phyloP scores from a whole-genome alignment of 2,888 invertebrate genomes.

The Empis stercorea region DNA sequence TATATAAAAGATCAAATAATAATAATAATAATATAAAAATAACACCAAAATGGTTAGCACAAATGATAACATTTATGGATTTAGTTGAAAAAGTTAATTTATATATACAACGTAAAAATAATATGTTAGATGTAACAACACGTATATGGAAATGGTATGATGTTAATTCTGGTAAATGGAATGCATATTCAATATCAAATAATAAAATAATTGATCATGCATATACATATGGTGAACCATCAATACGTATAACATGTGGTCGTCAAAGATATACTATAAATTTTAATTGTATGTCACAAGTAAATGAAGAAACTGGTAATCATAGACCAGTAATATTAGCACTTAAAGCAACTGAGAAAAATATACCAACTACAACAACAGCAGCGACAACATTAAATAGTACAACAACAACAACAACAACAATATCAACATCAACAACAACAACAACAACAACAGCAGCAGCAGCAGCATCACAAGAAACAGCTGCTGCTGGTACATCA shows the following conservation, averaged over 20 bases:
- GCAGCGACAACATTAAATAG: neutral
- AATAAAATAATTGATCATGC: constrained; percentile 68
- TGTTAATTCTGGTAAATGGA: constrained; percentile 68
- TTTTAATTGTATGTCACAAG: constrained; percentile 68
- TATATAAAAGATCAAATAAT: neutral
- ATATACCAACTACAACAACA: neutral
- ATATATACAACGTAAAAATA: constrained; percentile 50
- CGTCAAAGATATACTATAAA: constrained; percentile 63
- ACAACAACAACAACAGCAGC: neutral
- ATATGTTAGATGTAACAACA: constrained; percentile 48
- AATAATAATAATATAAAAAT: constrained; percentile 21
- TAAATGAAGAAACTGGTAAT: constrained; percentile 74
- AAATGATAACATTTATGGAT: constrained; percentile 59
- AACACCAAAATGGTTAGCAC: constrained; percentile 64
- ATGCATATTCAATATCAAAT: constrained; percentile 53
- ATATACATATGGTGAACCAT: constrained; percentile 57
- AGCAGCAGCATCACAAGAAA: constrained; percentile 5
- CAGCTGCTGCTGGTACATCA: constrained; percentile 14
- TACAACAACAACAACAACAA: neutral
- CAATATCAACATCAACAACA: neutral
- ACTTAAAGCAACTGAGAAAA: constrained; percentile 31
- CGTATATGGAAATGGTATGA: constrained; percentile 74
- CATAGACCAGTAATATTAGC: constrained; percentile 63
- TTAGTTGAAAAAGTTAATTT: constrained; percentile 62
- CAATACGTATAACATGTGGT: constrained; percentile 56